Percentiles rank a stretch among this genome's conserved stretches.
Evolutionary conservation across 2,113 vertebrate species (phyloP).

Genomic region (Hippopotamus amphibius): DNA sequence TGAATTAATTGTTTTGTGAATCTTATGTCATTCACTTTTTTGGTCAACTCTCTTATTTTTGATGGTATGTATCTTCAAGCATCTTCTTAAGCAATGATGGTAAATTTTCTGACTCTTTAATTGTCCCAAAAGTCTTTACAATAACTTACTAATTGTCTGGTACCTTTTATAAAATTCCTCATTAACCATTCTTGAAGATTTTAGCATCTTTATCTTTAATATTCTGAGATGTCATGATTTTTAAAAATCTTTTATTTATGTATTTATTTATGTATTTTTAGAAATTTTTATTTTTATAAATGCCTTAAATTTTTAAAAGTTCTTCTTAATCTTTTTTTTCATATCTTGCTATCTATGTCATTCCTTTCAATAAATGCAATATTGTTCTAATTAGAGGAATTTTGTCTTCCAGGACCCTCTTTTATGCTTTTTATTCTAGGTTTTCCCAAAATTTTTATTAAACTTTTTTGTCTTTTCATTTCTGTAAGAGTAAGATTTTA

Average conservation of each 20-base stretch:
- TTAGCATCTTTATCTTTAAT: neutral
- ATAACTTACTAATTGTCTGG: neutral
- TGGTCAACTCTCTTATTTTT: neutral
- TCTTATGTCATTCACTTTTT: neutral
- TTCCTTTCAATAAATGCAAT: neutral
- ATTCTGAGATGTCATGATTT: neutral
- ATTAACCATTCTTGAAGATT: neutral
- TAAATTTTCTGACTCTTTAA: neutral
- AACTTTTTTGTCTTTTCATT: neutral
- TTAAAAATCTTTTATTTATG: neutral
- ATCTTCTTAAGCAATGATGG: slow-evolving; percentile 14
- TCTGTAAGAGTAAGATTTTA: neutral
- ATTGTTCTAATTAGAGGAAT: neutral
- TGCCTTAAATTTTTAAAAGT: neutral
- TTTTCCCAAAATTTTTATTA: neutral
- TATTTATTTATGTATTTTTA: neutral
- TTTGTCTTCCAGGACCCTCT: neutral
- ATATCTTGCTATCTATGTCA: neutral
- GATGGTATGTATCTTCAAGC: neutral
- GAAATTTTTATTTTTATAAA: slow-evolving; percentile 13
- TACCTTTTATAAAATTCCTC: neutral
- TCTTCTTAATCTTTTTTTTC: neutral
- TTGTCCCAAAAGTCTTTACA: neutral
- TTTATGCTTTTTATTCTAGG: neutral
- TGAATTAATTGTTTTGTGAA: neutral